Conservation (phyloP, 2,113 vertebrate species). For the Hydrolagus affinis region DNA sequence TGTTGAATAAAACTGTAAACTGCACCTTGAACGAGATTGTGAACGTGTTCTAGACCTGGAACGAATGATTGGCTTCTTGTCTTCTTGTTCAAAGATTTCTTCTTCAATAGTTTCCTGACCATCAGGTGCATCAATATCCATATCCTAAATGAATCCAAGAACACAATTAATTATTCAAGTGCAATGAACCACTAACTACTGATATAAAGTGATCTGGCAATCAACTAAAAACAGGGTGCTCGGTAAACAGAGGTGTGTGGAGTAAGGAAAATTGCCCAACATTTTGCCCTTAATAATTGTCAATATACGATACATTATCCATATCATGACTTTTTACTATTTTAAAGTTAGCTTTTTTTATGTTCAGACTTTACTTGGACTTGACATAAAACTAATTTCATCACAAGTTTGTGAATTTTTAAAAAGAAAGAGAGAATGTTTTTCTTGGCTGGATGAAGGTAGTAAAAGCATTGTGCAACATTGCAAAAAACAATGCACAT, state of each 20-base stretch:
- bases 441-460: background rate
- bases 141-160: slow-evolving; percentile 54
- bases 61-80: slow-evolving; percentile 71
- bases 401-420: slow-evolving; percentile 26
- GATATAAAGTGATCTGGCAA: no score
- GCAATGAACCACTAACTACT: slow-evolving; percentile 7
- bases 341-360: background rate
- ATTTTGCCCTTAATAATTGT: no score
- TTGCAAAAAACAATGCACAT: background rate
- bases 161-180: slow-evolving; percentile 30
- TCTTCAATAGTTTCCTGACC: slow-evolving; percentile 80
- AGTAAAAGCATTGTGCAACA: background rate
- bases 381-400: background rate
- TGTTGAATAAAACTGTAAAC: background rate
- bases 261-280: background rate
- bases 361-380: background rate
- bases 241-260: no score
- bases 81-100: slow-evolving; percentile 82
- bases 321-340: no score
- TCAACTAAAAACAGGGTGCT: no score
- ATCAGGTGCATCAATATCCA: slow-evolving; percentile 81
- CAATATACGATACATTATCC: no score
- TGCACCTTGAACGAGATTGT: slow-evolving; percentile 84
- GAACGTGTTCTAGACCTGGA: slow-evolving; percentile 86
- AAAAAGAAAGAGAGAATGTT: slow-evolving; percentile 19